These are phyloP conservation scores for Drosophila kohkoa DNA, from an alignment of 1,140 invertebrate genomes.

Conservation along the genomic window DNA sequence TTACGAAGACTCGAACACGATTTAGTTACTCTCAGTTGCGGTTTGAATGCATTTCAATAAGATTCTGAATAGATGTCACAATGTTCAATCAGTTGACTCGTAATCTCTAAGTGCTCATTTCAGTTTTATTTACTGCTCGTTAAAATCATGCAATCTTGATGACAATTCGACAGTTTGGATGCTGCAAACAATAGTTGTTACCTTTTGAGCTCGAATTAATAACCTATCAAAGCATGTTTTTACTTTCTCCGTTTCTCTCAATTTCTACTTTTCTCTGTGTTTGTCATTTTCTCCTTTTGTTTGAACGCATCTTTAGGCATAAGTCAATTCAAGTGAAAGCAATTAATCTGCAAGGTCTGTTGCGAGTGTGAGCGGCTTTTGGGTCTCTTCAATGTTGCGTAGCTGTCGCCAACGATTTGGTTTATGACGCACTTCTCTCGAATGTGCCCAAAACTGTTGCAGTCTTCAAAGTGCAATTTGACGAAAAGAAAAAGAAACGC, in stretches of 20 bases:
- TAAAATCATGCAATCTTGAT: constrained; percentile 2
- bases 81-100: background rate
- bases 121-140: background rate
- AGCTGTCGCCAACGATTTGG: background rate
- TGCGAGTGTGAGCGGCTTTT: background rate
- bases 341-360: background rate
- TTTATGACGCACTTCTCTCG: constrained; percentile 7
- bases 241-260: background rate
- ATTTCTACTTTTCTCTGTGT: too few species aligned
- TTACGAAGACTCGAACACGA: too few species aligned
- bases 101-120: constrained; percentile 12
- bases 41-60: background rate
- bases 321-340: background rate
- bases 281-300: background rate
- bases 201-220: constrained; percentile 4
- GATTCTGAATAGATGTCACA: background rate
- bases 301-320: background rate
- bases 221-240: background rate
- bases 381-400: background rate
- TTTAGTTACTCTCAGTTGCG: background rate
- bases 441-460: background rate
- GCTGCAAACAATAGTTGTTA: constrained; percentile 2
- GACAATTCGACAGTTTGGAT: background rate
- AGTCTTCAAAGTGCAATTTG: too few species aligned
- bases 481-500: too few species aligned